phyloP scores from a whole-genome alignment of 2,113 vertebrate genomes.

The Urocynchramus pylzowi region DNA sequence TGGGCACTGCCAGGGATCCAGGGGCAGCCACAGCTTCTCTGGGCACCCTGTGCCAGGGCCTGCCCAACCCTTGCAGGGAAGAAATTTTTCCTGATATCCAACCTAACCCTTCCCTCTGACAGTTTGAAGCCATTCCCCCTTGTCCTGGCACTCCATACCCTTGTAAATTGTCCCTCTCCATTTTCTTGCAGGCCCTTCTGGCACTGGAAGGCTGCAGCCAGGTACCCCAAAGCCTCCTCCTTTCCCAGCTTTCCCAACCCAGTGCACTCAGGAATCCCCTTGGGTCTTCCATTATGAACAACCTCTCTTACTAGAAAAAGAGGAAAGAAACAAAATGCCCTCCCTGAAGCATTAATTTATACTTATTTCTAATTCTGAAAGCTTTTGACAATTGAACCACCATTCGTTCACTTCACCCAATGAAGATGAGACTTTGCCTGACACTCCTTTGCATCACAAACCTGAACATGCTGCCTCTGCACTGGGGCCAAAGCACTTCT shows the following conservation, averaged over 20 bases:
- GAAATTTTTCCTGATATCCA: background rate
- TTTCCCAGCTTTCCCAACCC: background rate
- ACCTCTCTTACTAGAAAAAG: background rate
- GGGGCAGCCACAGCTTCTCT: background rate
- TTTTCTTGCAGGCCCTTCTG: background rate
- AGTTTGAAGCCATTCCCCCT: background rate
- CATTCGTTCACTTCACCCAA: background rate
- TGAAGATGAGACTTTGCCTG: background rate
- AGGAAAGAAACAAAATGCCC: background rate
- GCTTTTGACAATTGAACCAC: background rate
- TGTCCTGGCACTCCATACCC: background rate
- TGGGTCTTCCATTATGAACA: background rate
- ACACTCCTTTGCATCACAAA: background rate
- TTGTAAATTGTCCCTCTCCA: background rate
- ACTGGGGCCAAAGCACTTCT: background rate
- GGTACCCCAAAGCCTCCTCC: background rate
- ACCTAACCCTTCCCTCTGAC: background rate
- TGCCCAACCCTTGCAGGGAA: accelerated
- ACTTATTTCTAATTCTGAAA: background rate
- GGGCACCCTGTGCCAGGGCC: background rate
- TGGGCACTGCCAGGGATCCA: background rate
- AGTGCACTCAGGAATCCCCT: background rate
- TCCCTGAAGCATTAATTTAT: background rate
- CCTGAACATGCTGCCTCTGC: background rate
- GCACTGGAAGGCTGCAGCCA: background rate